Conservation (phyloP, 2,888 invertebrate species). For the Harpalus rubripes region DNA sequence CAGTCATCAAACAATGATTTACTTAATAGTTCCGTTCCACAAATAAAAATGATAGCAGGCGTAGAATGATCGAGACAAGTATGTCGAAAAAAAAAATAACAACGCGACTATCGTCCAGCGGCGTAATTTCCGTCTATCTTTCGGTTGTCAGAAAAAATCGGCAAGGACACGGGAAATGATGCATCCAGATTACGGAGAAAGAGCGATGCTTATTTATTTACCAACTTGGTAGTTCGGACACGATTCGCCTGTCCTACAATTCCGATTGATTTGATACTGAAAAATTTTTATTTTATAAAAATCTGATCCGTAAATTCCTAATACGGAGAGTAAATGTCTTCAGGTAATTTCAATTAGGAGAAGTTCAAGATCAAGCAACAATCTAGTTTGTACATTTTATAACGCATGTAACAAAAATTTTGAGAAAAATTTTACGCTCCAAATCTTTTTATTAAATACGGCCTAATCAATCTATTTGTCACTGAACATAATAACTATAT, state of each 20-base stretch:
- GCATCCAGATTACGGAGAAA: conserved; percentile 48
- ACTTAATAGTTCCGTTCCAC: conserved; percentile 44
- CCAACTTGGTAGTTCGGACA: conserved; percentile 2
- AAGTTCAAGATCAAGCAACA: too few relatives aligned
- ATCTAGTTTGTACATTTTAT: too few relatives aligned
- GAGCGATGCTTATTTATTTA: conserved; percentile 50
- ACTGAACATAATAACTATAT: too few relatives aligned
- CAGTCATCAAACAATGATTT: conserved; percentile 50
- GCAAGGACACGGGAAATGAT: conserved; percentile 64
- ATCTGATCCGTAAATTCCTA: neutral
- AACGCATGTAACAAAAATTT: too few relatives aligned
- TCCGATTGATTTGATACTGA: neutral
- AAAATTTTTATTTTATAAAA: conserved; percentile 1
- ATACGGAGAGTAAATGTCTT: neutral
- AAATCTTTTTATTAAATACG: too few relatives aligned
- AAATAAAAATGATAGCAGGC: conserved; percentile 62
- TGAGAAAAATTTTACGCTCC: too few relatives aligned
- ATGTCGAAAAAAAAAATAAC: conserved; percentile 59
- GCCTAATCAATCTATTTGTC: too few relatives aligned
- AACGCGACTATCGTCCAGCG: conserved; percentile 58
- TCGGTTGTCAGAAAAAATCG: conserved; percentile 56
- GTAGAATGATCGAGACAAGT: conserved; percentile 41
- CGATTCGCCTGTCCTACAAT: neutral
- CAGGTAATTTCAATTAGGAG: neutral
- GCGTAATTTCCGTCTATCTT: conserved; percentile 59